Conservation (phyloP, 92 coral and sea anemone species). For the Heliopora coerulea region DNA sequence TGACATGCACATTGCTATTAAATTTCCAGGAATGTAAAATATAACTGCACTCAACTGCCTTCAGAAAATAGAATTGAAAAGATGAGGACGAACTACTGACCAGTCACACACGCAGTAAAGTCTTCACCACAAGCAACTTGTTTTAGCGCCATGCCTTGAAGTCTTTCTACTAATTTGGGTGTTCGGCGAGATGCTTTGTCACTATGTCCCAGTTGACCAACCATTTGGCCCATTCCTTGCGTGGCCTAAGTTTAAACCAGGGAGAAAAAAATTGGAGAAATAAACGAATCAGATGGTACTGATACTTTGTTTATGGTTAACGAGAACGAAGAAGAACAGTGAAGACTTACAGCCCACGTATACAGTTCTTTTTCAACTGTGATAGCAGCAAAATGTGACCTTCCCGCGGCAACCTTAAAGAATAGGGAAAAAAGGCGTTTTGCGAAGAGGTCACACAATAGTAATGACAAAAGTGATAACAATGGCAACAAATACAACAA, state of each 20-base stretch:
- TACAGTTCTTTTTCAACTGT: conserved; percentile 93
- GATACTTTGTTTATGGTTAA: neutral
- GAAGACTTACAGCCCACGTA: conserved; percentile 93
- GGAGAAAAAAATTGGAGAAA: no score
- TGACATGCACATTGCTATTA: no score
- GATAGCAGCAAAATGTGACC: conserved; percentile 91
- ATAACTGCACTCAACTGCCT: neutral
- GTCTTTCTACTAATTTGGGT: conserved; percentile 73
- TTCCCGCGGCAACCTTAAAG: conserved; percentile 85
- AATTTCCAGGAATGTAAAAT: no score
- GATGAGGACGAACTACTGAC: conserved; percentile 45
- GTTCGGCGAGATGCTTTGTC: conserved; percentile 79
- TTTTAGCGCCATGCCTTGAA: conserved; percentile 78
- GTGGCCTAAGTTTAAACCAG: conserved; percentile 62
- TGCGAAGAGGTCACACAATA: no score
- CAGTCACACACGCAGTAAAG: conserved; percentile 90
- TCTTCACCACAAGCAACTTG: conserved; percentile 98
- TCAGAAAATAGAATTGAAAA: neutral
- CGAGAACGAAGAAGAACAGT: neutral
- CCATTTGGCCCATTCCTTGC: conserved; percentile 90
- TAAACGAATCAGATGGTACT: no score
- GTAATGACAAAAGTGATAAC: no score
- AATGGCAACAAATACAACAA: no score
- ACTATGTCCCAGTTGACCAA: conserved; percentile 94
- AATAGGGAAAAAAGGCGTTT: neutral